These are phyloP conservation scores for Enteromius treurensis DNA, from an alignment of 2,797 vertebrate genomes.

Conservation along the genomic window DNA sequence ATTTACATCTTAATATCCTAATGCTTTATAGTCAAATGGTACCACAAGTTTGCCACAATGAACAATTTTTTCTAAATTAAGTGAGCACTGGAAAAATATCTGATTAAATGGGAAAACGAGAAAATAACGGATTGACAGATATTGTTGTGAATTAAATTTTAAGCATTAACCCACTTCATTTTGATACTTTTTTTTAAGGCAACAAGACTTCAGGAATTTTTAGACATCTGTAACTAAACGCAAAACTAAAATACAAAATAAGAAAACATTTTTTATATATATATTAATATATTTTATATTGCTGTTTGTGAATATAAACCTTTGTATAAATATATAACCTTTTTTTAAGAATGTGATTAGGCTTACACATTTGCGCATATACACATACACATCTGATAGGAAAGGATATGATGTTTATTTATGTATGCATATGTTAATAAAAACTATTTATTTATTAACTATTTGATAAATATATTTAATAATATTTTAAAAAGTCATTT, in stretches of 20 bases:
- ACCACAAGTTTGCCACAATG: not conserved
- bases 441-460: too few relatives aligned
- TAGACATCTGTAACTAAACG: not conserved
- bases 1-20: not conserved
- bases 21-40: not conserved
- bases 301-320: not conserved
- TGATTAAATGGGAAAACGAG: too few relatives aligned
- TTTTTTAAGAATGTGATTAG: not conserved
- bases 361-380: constrained; percentile 55
- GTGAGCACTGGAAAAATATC: not conserved
- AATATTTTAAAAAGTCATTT: too few relatives aligned
- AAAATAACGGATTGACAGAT: not conserved
- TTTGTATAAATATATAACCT: not conserved
- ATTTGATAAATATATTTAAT: not conserved
- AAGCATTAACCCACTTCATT: not conserved
- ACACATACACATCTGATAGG: constrained; percentile 12
- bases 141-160: not conserved
- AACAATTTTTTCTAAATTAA: not conserved
- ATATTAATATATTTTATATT: too few relatives aligned
- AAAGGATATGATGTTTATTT: not conserved
- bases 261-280: not conserved
- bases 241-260: not conserved
- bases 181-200: not conserved
- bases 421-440: not conserved
- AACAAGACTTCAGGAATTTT: not conserved